Evolutionary conservation across 2,113 vertebrate species (phyloP).

Genomic region (Aegypius monachus): DNA sequence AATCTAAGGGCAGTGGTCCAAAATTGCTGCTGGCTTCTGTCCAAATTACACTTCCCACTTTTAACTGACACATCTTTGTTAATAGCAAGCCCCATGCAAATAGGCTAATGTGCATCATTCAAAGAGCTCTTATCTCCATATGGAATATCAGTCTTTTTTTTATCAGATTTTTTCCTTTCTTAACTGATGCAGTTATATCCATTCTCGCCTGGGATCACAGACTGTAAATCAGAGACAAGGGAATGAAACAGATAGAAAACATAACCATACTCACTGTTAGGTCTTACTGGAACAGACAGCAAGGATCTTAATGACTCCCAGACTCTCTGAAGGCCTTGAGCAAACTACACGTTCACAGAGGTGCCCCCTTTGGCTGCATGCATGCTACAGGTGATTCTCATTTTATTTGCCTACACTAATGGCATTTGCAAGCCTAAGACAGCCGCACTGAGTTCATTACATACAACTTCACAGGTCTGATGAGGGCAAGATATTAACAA

Average conservation of each 20-base stretch:
- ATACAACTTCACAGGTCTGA: not conserved
- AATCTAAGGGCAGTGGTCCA: not conserved
- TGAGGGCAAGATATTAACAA: not conserved
- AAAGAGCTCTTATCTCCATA: not conserved
- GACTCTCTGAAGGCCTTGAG: not conserved
- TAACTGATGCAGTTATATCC: not conserved
- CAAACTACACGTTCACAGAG: not conserved
- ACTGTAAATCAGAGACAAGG: not conserved
- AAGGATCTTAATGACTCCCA: not conserved
- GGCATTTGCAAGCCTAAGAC: not conserved
- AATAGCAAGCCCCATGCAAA: not conserved
- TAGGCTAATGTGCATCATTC: not conserved
- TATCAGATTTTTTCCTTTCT: not conserved
- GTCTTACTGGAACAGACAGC: not conserved
- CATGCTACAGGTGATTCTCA: not conserved
- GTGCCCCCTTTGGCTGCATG: not conserved
- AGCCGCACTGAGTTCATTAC: not conserved
- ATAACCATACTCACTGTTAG: not conserved
- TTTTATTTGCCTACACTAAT: not conserved
- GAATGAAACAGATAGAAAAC: not conserved
- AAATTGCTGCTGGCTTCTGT: not conserved
- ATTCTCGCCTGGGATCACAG: rapidly evolving
- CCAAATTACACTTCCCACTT: not conserved
- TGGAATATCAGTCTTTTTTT: not conserved
- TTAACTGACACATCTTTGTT: not conserved